Percentiles rank a stretch among this genome's conserved stretches.
phyloP scores from a whole-genome alignment of 1,140 invertebrate genomes.

The Cyrtorhinus lividipennis region DNA sequence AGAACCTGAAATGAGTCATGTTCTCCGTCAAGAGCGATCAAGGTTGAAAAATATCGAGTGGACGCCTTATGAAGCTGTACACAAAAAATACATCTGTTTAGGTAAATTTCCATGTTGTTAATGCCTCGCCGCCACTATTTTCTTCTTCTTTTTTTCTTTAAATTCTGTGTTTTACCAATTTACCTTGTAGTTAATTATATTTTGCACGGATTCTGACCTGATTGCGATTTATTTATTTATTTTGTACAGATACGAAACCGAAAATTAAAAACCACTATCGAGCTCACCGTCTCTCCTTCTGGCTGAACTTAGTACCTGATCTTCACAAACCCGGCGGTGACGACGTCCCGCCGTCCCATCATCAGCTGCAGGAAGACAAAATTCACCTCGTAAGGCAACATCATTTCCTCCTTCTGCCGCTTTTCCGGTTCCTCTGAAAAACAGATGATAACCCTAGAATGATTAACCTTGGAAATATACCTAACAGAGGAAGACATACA shows the following conservation, averaged over 20 bases:
- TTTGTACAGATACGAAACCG: conserved; percentile 59
- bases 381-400: conserved; percentile 36
- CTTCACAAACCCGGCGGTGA: conserved; percentile 78
- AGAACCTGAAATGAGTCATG: conserved; percentile 45
- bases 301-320: conserved; percentile 88
- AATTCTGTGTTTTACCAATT: conserved; percentile 16
- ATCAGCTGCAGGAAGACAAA: conserved; percentile 58
- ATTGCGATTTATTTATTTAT: too few species aligned
- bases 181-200: conserved; percentile 6
- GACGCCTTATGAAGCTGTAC: conserved; percentile 79
- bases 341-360: conserved; percentile 69
- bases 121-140: too few species aligned
- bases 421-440: too few species aligned
- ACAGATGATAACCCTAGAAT: too few species aligned
- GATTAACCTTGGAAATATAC: too few species aligned
- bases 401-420: too few species aligned
- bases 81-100: conserved; percentile 82
- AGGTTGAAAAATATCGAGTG: conserved; percentile 74
- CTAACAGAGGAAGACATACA: too few species aligned
- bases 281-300: conserved; percentile 84
- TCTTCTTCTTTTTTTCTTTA: conserved; percentile 4
- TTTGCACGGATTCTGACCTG: too few species aligned
- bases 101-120: too few species aligned
- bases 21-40: conserved; percentile 53
- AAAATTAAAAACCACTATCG: conserved; percentile 88